phyloP scores from a whole-genome alignment of 2,113 vertebrate species.

The Micromys minutus region DNA sequence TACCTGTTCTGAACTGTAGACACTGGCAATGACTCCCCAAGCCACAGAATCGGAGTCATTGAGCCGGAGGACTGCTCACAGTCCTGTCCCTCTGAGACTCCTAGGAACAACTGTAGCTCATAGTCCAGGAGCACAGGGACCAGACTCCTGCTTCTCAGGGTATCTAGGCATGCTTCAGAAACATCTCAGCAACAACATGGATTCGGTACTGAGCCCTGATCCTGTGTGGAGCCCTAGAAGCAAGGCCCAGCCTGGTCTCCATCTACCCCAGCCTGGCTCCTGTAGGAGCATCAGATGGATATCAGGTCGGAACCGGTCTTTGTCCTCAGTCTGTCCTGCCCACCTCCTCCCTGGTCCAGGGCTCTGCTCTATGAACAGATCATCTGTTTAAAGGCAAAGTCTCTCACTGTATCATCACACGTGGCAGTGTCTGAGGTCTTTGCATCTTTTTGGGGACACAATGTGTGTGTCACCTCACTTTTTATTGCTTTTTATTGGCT shows the following conservation, averaged over 20 bases:
- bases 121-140: rapidly evolving
- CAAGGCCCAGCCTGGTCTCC: rapidly evolving
- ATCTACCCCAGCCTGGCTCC: background rate
- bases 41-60: rapidly evolving
- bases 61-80: rapidly evolving
- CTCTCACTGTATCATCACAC: constrained; percentile 15
- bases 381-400: constrained; percentile 75
- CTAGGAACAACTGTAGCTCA: rapidly evolving
- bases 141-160: rapidly evolving
- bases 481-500: constrained; percentile 78
- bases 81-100: rapidly evolving
- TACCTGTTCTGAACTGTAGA: background rate
- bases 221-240: background rate
- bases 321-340: background rate
- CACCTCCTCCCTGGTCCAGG: background rate
- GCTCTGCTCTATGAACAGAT: constrained; percentile 61
- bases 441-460: constrained; percentile 78
- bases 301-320: too few relatives aligned
- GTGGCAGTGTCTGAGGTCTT: constrained; percentile 58
- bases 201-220: rapidly evolving
- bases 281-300: too few relatives aligned
- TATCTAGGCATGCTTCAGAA: background rate
- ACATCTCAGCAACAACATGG: rapidly evolving
- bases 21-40: background rate
- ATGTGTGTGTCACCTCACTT: constrained; percentile 59